A percentile compares a stretch with the other conserved stretches of the same genome.
These are phyloP conservation scores for Leptinotarsa undecemlineata DNA, from an alignment of 1,140 invertebrate species.

Conservation along the genomic window DNA sequence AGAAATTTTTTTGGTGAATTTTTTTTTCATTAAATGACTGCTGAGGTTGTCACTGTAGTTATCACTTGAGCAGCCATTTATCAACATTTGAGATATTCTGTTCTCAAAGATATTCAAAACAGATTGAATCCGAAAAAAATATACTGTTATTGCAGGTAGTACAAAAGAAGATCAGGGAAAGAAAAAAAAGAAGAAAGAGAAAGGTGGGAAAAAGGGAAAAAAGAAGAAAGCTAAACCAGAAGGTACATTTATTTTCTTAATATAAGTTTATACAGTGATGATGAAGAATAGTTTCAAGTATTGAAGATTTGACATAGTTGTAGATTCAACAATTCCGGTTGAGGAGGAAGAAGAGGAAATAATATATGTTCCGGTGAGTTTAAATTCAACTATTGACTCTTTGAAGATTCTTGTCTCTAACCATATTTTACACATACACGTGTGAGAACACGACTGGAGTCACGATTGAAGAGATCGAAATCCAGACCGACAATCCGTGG, in stretches of 20 bases:
- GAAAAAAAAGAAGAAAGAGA: slow-evolving; percentile 35
- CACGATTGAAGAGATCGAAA: no score
- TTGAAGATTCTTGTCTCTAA: no score
- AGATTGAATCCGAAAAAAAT: no score
- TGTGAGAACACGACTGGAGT: no score
- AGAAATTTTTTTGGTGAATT: no score
- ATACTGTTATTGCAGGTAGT: background rate
- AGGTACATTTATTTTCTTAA: background rate
- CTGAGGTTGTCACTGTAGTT: no score
- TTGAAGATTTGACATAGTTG: background rate
- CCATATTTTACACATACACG: no score
- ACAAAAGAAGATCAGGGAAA: slow-evolving; percentile 26
- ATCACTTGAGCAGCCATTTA: no score
- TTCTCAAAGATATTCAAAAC: no score
- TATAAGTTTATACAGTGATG: background rate
- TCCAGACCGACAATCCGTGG: no score
- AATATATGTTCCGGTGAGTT: slow-evolving; percentile 59
- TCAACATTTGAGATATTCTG: no score
- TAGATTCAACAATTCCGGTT: slow-evolving; percentile 15
- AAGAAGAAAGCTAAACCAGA: slow-evolving; percentile 28
- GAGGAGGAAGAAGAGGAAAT: slow-evolving; percentile 49
- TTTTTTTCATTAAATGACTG: no score
- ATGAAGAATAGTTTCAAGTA: slow-evolving; percentile 16
- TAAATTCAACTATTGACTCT: background rate
- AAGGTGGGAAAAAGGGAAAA: slow-evolving; percentile 30